phyloP scores from a whole-genome alignment of 2,797 vertebrate genomes.

The Pangasius djambal region DNA sequence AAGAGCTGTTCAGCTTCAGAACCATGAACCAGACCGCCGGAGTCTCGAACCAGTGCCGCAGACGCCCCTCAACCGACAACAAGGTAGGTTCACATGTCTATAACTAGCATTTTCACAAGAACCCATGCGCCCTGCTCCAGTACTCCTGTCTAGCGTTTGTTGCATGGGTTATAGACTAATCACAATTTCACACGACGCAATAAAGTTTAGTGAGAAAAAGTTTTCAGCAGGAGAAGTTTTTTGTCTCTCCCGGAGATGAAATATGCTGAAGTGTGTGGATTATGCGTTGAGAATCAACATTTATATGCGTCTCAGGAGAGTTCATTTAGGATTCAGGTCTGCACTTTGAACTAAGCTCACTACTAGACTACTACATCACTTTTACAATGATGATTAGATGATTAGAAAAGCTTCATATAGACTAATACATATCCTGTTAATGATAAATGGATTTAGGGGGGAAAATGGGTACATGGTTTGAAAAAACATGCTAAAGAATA shows the following conservation, averaged over 20 bases:
- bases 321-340: not conserved
- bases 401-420: too few species aligned
- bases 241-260: not conserved
- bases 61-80: conserved; percentile 36
- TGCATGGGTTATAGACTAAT: not conserved
- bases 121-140: too few species aligned
- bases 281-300: not conserved
- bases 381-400: not conserved
- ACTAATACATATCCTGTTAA: not conserved
- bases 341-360: too few species aligned
- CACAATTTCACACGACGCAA: too few species aligned
- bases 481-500: not conserved
- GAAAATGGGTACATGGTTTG: not conserved
- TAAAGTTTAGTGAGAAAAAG: not conserved
- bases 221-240: not conserved
- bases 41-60: conserved; percentile 48
- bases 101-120: not conserved
- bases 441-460: not conserved
- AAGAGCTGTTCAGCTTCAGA: conserved; percentile 28
- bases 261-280: not conserved
- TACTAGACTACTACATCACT: not conserved
- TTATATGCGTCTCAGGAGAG: not conserved
- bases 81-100: conserved; percentile 37
- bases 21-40: conserved; percentile 53
- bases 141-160: not conserved